Evolutionary conservation across 64 coral and sea anemone species (phyloP).

Genomic region (Orbicella faveolata): DNA sequence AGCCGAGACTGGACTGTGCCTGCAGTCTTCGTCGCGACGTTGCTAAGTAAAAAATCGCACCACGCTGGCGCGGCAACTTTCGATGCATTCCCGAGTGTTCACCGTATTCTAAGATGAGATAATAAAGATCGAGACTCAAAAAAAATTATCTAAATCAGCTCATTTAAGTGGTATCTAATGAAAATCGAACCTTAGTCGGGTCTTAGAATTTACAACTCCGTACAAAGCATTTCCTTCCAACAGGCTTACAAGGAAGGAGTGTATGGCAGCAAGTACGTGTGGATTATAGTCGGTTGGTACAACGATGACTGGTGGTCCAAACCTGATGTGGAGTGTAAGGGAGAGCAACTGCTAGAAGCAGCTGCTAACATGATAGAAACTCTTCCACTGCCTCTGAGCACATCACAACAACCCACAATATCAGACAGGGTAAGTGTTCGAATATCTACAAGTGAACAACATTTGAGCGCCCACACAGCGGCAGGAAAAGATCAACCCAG

Average conservation of each 20-base stretch:
- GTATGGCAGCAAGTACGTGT: constrained; percentile 58
- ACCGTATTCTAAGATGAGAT: too few relatives aligned
- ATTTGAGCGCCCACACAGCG: background rate
- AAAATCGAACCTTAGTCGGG: background rate
- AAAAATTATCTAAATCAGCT: too few relatives aligned
- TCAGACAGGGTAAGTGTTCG: background rate
- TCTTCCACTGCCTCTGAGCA: constrained; percentile 7
- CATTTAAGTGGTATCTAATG: too few relatives aligned
- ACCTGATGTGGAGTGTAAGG: constrained; percentile 36
- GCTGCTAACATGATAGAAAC: constrained; percentile 66
- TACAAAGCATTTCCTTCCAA: background rate
- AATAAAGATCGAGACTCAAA: too few relatives aligned
- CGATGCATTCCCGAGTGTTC: too few relatives aligned
- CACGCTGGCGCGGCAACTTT: too few relatives aligned
- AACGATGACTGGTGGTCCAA: constrained; percentile 54
- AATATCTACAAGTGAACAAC: background rate
- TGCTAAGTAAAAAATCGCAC: too few relatives aligned
- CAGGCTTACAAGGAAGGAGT: constrained; percentile 57
- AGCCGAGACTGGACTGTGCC: too few relatives aligned
- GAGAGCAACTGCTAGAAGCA: constrained; percentile 37
- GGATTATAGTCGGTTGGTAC: constrained; percentile 75
- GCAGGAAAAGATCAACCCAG: too few relatives aligned
- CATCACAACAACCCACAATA: constrained; percentile 29
- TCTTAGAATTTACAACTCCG: background rate
- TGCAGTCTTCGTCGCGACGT: too few relatives aligned